These are phyloP conservation scores for Picathartes gymnocephalus DNA, from an alignment of 2,113 vertebrate genomes.

Conservation along the genomic window DNA sequence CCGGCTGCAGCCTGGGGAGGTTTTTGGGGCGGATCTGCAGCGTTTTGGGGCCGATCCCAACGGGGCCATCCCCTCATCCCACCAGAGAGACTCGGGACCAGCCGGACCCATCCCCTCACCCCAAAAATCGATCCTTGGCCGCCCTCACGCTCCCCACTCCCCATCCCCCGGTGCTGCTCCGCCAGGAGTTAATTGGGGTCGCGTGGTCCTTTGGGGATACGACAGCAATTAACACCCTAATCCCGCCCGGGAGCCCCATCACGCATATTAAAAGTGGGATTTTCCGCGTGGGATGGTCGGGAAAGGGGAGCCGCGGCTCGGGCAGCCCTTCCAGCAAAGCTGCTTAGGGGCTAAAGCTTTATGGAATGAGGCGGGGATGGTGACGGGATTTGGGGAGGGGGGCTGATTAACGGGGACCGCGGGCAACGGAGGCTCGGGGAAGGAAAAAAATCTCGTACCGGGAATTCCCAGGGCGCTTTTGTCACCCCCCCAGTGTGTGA, in stretches of 20 bases:
- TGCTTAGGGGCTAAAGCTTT: conserved; percentile 74
- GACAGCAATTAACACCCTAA: conserved; percentile 64
- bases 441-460: rapidly evolving
- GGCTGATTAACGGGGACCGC: conserved; percentile 60
- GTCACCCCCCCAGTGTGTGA: not conserved
- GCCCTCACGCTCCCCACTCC: not conserved
- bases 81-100: not conserved
- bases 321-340: conserved; percentile 74
- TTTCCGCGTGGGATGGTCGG: conserved; percentile 62
- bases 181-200: conserved; percentile 63
- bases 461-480: not conserved
- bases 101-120: not conserved
- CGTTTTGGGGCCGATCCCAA: not conserved
- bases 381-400: conserved; percentile 38
- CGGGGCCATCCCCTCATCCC: not conserved
- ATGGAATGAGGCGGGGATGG: conserved; percentile 69
- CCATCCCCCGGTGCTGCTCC: not conserved
- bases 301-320: conserved; percentile 52
- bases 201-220: not conserved
- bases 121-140: not conserved
- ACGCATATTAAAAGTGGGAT: conserved; percentile 74
- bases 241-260: conserved; percentile 64
- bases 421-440: not conserved
- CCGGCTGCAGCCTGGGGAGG: not conserved
- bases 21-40: not conserved